phyloP scores from a whole-genome alignment of 1,140 invertebrate species.

The Bemisia tabaci region DNA sequence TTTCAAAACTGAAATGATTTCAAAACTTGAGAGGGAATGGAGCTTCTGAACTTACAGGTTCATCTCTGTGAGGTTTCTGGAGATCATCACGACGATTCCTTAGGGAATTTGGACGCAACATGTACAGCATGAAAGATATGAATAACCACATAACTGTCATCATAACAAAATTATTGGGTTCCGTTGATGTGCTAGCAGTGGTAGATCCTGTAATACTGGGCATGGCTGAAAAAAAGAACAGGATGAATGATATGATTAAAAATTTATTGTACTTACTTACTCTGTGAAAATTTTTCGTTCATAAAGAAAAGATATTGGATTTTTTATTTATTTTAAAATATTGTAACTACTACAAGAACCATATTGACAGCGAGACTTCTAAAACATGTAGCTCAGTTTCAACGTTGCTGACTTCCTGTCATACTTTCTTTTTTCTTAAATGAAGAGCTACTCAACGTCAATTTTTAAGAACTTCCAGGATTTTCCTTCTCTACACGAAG shows the following conservation, averaged over 20 bases:
- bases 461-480: too few relatives aligned
- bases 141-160: slow-evolving; percentile 18
- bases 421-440: too few relatives aligned
- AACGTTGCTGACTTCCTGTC: too few relatives aligned
- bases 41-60: background rate
- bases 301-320: background rate
- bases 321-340: slow-evolving; percentile 4
- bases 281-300: background rate
- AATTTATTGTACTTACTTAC: background rate
- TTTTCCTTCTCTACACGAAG: too few relatives aligned
- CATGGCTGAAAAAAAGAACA: slow-evolving; percentile 6
- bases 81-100: background rate
- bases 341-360: too few relatives aligned
- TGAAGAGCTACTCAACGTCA: too few relatives aligned
- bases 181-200: slow-evolving; percentile 1
- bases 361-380: too few relatives aligned
- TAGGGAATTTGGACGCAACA: slow-evolving; percentile 14
- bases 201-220: slow-evolving; percentile 9
- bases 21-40: too few relatives aligned
- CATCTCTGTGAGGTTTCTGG: background rate
- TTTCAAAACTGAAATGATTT: too few relatives aligned
- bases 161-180: slow-evolving; percentile 14
- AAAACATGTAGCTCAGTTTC: too few relatives aligned
- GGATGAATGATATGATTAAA: background rate
- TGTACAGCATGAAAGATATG: slow-evolving; percentile 16